Evolutionary conservation across 2,797 vertebrate species (phyloP).

Genomic region (Characodon lateralis): DNA sequence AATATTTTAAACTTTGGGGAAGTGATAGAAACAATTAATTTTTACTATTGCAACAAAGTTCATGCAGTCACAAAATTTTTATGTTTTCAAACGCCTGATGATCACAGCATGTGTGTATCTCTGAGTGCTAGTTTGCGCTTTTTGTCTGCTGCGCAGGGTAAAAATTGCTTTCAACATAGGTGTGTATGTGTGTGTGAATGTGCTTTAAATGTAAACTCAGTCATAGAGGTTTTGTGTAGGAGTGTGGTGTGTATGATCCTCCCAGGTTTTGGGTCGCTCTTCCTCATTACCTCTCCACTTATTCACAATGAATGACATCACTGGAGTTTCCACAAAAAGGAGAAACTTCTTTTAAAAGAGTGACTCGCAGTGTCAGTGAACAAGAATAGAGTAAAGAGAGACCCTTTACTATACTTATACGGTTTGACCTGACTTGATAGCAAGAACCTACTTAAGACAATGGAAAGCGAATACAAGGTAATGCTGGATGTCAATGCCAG

Average conservation of each 20-base stretch:
- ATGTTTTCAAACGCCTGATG: background rate
- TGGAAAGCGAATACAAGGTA: slow-evolving; percentile 56
- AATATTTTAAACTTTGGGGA: too few relatives aligned
- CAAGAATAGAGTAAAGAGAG: slow-evolving; percentile 2
- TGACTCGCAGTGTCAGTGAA: slow-evolving; percentile 3
- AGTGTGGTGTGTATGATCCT: slow-evolving; percentile 21
- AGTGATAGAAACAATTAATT: background rate
- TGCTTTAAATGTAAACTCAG: slow-evolving; percentile 14
- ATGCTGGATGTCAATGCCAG: slow-evolving; percentile 23
- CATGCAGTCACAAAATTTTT: background rate
- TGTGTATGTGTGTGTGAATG: slow-evolving; percentile 2
- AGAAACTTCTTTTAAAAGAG: slow-evolving; percentile 44
- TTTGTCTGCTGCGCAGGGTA: background rate
- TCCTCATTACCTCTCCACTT: slow-evolving; percentile 47
- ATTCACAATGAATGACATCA: slow-evolving; percentile 73
- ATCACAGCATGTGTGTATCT: background rate
- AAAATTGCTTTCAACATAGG: slow-evolving; percentile 16
- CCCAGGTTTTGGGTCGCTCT: slow-evolving; percentile 30
- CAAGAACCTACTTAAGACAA: slow-evolving; percentile 18
- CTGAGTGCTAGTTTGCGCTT: background rate
- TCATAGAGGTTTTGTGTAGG: slow-evolving; percentile 33
- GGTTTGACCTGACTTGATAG: background rate
- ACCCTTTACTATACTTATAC: background rate
- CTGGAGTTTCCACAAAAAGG: slow-evolving; percentile 74
- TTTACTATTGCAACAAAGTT: background rate